These are phyloP conservation scores for Caenorhabditis zanzibari DNA, from an alignment of 2,888 invertebrate species.

Conservation along the genomic window DNA sequence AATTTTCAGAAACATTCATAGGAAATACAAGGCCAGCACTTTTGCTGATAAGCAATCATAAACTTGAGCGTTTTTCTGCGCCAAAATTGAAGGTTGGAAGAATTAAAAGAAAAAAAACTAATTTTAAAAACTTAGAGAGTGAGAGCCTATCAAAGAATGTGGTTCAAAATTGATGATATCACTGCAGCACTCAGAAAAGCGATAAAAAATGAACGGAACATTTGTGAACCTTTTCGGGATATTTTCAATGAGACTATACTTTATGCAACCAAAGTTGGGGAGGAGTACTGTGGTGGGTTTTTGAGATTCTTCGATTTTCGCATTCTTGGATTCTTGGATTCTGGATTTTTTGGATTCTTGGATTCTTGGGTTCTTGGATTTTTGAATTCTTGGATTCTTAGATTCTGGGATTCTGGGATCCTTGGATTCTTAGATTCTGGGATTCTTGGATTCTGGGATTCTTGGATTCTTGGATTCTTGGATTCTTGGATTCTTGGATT, in stretches of 20 bases:
- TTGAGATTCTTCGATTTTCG: neutral
- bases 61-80: neutral
- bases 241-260: neutral
- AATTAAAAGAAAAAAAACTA: neutral
- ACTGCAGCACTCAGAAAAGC: neutral
- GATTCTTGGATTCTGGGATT: too few species aligned
- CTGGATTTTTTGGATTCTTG: too few species aligned
- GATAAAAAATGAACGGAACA: neutral
- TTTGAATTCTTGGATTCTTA: too few species aligned
- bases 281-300: neutral
- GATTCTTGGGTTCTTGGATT: too few species aligned
- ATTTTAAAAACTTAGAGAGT: neutral
- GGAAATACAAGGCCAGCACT: neutral
- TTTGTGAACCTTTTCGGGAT: neutral
- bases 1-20: neutral
- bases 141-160: neutral
- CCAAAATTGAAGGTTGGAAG: neutral
- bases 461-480: too few species aligned
- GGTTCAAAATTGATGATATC: neutral
- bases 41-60: neutral
- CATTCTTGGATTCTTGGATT: too few species aligned
- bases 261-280: neutral
- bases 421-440: too few species aligned
- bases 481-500: too few species aligned
- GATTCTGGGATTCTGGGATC: too few species aligned